phyloP scores from a whole-genome alignment of 2,113 vertebrate species.

The Hylia prasina region DNA sequence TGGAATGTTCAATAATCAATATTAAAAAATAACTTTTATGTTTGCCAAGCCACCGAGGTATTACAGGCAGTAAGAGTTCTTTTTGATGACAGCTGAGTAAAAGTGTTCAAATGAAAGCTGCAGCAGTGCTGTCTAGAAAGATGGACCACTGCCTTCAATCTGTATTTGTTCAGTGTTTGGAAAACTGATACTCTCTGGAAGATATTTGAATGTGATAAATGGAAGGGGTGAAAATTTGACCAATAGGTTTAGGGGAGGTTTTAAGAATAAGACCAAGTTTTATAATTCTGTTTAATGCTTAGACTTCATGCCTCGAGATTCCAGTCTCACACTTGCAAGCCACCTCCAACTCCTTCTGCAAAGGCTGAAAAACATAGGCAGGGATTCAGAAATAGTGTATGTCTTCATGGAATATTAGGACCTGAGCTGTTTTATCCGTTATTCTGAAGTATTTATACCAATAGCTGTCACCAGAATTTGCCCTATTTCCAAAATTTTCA shows the following conservation, averaged over 20 bases:
- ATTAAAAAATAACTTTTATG: neutral
- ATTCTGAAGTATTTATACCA: neutral
- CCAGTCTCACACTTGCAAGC: neutral
- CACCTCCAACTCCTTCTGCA: neutral
- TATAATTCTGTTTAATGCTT: neutral
- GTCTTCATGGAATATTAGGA: neutral
- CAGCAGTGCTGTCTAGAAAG: neutral
- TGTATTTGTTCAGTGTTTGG: neutral
- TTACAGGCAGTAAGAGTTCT: neutral
- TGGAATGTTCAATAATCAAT: neutral
- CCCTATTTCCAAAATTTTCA: neutral
- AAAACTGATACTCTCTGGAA: neutral
- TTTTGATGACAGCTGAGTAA: neutral
- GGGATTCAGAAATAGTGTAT: neutral
- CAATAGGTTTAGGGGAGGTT: neutral
- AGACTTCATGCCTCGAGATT: neutral
- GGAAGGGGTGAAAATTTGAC: neutral
- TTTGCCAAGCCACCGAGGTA: neutral
- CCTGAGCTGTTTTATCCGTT: neutral
- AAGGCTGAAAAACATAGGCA: neutral
- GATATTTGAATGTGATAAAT: neutral
- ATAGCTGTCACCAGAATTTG: neutral
- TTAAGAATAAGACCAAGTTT: neutral
- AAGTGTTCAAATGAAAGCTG: neutral
- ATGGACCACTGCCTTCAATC: neutral